Percentiles rank a stretch among this genome's conserved stretches.
Evolutionary conservation across 2,113 vertebrate species (phyloP).

Genomic region (Oryzias celebensis): DNA sequence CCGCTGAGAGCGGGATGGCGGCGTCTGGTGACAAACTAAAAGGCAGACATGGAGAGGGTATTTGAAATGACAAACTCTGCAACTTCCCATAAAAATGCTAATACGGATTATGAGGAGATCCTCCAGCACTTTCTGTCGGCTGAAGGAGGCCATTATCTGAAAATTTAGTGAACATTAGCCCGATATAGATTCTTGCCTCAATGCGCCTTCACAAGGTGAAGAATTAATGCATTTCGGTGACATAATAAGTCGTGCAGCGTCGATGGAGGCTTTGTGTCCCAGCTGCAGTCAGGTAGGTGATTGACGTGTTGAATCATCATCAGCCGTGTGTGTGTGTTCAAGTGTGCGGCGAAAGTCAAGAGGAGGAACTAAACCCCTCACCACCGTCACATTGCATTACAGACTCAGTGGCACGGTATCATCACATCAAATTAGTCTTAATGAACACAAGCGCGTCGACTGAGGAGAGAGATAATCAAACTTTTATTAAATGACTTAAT

Average conservation of each 20-base stretch:
- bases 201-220: slow-evolving; percentile 13
- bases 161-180: slow-evolving; percentile 62
- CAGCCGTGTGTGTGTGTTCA: slow-evolving; percentile 2
- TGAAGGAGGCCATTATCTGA: slow-evolving; percentile 43
- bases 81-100: slow-evolving; percentile 68
- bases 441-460: slow-evolving; percentile 68
- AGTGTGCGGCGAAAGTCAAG: slow-evolving; percentile 8
- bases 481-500: slow-evolving; percentile 81
- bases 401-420: slow-evolving; percentile 43
- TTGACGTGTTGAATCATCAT: slow-evolving; percentile 56
- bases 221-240: slow-evolving; percentile 41
- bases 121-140: slow-evolving; percentile 20
- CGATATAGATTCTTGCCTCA: slow-evolving; percentile 18
- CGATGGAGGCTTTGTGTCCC: slow-evolving; percentile 15
- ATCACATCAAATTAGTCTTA: slow-evolving; percentile 69
- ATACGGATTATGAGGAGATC: slow-evolving; percentile 47
- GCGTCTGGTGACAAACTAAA: slow-evolving; percentile 15
- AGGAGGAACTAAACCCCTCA: slow-evolving; percentile 30
- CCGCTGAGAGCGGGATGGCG: not conserved
- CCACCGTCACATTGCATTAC: slow-evolving; percentile 66
- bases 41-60: slow-evolving; percentile 14
- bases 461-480: slow-evolving; percentile 74
- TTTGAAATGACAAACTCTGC: slow-evolving; percentile 26
- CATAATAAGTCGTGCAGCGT: slow-evolving; percentile 4
- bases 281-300: slow-evolving; percentile 39